Conservation (phyloP, 1,140 invertebrate genomes). For the Microplitis mediator region DNA sequence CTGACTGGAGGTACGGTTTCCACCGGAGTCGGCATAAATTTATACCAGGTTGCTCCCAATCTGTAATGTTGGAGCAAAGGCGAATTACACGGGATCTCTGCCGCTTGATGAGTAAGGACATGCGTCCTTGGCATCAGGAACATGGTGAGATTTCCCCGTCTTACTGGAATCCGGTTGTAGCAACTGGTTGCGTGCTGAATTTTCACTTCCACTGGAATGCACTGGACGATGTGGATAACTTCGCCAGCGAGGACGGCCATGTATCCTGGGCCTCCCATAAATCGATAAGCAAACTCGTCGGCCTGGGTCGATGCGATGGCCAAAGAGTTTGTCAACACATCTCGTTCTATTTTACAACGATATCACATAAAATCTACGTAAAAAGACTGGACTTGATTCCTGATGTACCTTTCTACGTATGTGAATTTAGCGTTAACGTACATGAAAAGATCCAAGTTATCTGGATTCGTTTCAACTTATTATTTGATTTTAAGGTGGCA, state of each 20-base stretch:
- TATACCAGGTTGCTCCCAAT: constrained; percentile 13
- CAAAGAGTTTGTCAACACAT: constrained; percentile 15
- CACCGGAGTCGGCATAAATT: background rate
- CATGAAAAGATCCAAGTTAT: constrained; percentile 31
- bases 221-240: constrained; percentile 31
- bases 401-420: constrained; percentile 21
- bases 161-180: constrained; percentile 32
- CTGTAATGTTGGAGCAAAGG: constrained; percentile 22
- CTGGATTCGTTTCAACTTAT: constrained; percentile 2
- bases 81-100: constrained; percentile 2
- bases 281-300: constrained; percentile 30
- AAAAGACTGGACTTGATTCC: constrained; percentile 7
- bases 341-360: constrained; percentile 14
- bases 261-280: constrained; percentile 34
- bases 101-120: constrained; percentile 18
- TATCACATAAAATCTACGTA: constrained; percentile 7
- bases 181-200: constrained; percentile 21
- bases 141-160: background rate
- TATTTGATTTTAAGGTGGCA: constrained; percentile 18
- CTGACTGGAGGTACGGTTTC: background rate
- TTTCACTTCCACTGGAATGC: constrained; percentile 27
- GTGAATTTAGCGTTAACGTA: constrained; percentile 30
- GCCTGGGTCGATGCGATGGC: constrained; percentile 23
- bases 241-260: constrained; percentile 32
- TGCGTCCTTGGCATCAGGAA: constrained; percentile 31